A percentile compares a stretch with the other conserved stretches of the same genome.
Evolutionary conservation across 2,113 vertebrate genomes (phyloP).

Genomic region (Xiphophorus hellerii): DNA sequence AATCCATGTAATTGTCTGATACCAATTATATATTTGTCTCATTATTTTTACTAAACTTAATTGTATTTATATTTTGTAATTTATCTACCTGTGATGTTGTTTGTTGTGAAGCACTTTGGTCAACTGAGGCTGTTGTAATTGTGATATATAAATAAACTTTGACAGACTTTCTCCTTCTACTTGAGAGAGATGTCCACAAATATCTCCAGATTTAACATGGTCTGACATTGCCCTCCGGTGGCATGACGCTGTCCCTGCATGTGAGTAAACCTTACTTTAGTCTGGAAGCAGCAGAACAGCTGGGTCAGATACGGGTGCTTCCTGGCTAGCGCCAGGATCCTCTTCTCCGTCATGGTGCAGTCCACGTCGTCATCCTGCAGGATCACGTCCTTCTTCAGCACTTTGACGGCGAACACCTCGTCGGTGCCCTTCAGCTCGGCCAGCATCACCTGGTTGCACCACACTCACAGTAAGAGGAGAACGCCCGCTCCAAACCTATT

Average conservation of each 20-base stretch:
- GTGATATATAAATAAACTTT: no score
- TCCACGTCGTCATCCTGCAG: slow-evolving; percentile 97
- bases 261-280: slow-evolving; percentile 82
- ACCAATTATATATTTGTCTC: no score
- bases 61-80: no score
- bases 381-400: slow-evolving; percentile 98
- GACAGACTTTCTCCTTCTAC: no score
- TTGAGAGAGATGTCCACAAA: neutral
- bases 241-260: neutral
- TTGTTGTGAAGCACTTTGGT: no score
- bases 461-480: neutral
- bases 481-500: neutral
- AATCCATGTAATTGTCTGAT: neutral
- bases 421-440: slow-evolving; percentile 96
- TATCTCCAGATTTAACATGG: fast-evolving
- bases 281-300: slow-evolving; percentile 99
- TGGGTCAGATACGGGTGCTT: slow-evolving; percentile 97
- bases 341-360: slow-evolving; percentile 98
- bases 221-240: slow-evolving; percentile 43
- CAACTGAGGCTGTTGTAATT: no score
- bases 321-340: slow-evolving; percentile 94
- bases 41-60: no score
- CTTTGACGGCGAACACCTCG: slow-evolving; percentile 98
- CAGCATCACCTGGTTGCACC: slow-evolving; percentile 89
- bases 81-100: no score